Conservation (phyloP, 2,113 vertebrate genomes). For the Opisthocomus hoazin region DNA sequence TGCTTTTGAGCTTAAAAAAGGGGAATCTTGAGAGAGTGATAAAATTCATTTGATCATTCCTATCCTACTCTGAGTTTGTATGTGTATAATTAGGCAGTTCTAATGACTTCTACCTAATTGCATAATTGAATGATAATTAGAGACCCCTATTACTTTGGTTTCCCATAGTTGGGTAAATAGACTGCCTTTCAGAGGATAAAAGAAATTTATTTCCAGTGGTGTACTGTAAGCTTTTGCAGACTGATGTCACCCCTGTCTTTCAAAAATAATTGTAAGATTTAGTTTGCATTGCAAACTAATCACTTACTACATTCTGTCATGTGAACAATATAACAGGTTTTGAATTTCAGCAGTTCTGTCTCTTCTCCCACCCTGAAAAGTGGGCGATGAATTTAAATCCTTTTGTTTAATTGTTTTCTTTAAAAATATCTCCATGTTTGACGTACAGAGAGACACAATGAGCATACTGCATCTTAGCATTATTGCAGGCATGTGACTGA, state of each 20-base stretch:
- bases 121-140: constrained; percentile 39
- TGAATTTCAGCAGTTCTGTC: background rate
- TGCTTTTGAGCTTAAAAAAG: constrained; percentile 6
- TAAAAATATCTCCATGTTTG: background rate
- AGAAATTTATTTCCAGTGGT: background rate
- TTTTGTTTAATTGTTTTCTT: background rate
- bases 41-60: background rate
- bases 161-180: constrained; percentile 10
- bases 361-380: background rate
- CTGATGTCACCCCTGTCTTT: background rate
- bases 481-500: background rate
- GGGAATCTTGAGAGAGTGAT: background rate
- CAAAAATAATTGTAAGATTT: background rate
- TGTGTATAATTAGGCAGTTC: constrained; percentile 16
- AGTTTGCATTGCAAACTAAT: constrained; percentile 14
- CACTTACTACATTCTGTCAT: background rate
- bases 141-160: constrained; percentile 5
- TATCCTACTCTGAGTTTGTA: background rate
- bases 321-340: background rate
- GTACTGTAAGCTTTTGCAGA: constrained; percentile 1
- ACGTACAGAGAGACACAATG: background rate
- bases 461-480: background rate
- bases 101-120: constrained; percentile 31
- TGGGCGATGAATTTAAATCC: background rate
- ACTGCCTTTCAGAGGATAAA: background rate